Evolutionary conservation across 2,113 vertebrate species (phyloP), one percentile per base, ranked within the genome.

Genomic region (Chauna torquata): DNA sequence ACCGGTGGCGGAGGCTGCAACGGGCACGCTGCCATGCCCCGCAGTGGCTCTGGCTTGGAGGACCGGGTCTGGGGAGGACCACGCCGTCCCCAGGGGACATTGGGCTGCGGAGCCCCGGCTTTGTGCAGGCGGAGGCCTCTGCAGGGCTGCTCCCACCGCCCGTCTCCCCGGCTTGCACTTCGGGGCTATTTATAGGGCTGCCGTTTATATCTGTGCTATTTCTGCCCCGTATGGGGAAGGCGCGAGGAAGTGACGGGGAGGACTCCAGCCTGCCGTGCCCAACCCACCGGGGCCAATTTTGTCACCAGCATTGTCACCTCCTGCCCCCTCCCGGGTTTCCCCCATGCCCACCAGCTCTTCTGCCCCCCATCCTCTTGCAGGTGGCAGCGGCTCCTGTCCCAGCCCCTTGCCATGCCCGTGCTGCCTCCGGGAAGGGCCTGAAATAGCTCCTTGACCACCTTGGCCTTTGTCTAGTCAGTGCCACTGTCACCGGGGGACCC

Each of bases 111-210:
- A 36, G 57, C 42, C 55, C n/a, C 57, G 50, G 61, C 57, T 85
- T 71, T 88, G 91, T 2, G 66, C 82, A 74, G 93, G 95, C 8
- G 79, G 91, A 77, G 71, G 80, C 76, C 82, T 40, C 58, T 19
- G 79, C 87, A 3, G 25, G 90, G 87, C 94, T 92, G 78, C 72
- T 58, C 52, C 40, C 54, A 42, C 54, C 87, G 84, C 70, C 44
- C 2, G 88, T 86, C 82, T 94, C 96, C 75, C 40, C 1, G 62
- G 93, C 92, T 93, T 57, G 50, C 93, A 90, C 90, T 91, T 85
- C 71, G 86, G 88, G 81, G 65, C 93, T 97, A 97, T 97, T 96
- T 97, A 94, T 97, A 97, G 97, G 97, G 91, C 81, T 88, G 94
- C 95, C 86, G 86, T 96, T 96, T 95, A 95, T 96, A 96, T 87